Base-by-base conservation (phyloP, 2,113 vertebrate species). In the Muntiacus muntjak region DNA sequence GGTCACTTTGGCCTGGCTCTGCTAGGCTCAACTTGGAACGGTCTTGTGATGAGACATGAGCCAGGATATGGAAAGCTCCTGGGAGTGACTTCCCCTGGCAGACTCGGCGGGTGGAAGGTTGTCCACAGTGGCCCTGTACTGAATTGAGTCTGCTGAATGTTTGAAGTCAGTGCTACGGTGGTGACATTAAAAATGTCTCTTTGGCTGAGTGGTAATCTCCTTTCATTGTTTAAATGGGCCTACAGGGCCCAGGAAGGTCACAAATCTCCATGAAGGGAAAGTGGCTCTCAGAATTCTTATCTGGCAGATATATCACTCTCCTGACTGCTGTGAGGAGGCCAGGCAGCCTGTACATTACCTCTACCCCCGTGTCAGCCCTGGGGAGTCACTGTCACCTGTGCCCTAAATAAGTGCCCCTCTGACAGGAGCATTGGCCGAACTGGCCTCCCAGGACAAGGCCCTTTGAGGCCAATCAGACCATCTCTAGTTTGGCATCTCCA, bases 161-260 rank as follows among this genome's bases (percentile, higher is more conserved):
- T 87, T 84, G 83, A 87, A 76, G 88, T 84, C 67, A 94, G 28
- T n/a, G 91, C 92, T 93, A 6, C 7, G 36, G 13, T 58, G 81
- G 60, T 76, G 62, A 89, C 40, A 87, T 89, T 92, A 94, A 91
- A 94, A 94, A 71, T 71, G 87, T 93, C 86, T 97, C 86, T 92
- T 87, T 82, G 87, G 36, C 88, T 89, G 90, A 95, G 76, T 71
- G 78, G 95, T 91, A 91, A 94, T 97, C 87, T 89, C 54, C 81
- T 97, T 89, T 89, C 62, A 76, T 96, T 95, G 83, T 96, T 97
- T 96, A 92, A 98, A 95, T 97, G 93, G 93, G 89, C 62, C 91
- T 76, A 45, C 78, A 81, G 87, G 71, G 54, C 93, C 62, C 94
- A n/a, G 64, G 86, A 96, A 95, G 97, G 60, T 95, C 89, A 97